Evolutionary conservation across 2,888 invertebrate genomes (phyloP).

Genomic region (Aphelenchoides bicaudatus): DNA sequence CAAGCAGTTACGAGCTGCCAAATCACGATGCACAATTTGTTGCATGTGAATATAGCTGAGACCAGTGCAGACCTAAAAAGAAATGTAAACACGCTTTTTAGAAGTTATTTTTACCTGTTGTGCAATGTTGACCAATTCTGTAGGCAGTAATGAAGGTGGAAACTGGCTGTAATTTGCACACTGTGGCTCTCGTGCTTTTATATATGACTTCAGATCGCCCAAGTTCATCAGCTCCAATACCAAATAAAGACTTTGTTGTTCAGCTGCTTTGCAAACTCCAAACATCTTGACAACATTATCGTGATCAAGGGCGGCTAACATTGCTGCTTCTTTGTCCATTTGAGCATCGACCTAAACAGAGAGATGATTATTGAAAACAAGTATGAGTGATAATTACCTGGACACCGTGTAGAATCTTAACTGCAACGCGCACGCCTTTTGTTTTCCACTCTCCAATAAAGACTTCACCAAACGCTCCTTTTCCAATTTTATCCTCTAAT

Average conservation of each 20-base stretch:
- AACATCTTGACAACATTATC: conserved; percentile 90
- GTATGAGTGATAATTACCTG: conserved; percentile 18
- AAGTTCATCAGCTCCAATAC: conserved; percentile 91
- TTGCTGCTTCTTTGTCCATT: conserved; percentile 73
- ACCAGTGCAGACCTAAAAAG: conserved; percentile 74
- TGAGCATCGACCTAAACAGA: conserved; percentile 62
- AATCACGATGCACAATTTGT: conserved; percentile 90
- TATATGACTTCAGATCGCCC: conserved; percentile 65
- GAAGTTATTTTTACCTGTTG: conserved; percentile 69
- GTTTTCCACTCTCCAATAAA: conserved; percentile 46
- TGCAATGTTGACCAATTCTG: conserved; percentile 44
- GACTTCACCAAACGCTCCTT: conserved; percentile 56
- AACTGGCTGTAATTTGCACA: conserved; percentile 47
- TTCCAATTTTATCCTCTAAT: conserved; percentile 52
- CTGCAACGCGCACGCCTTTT: conserved; percentile 31
- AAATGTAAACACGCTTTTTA: background rate
- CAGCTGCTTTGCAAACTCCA: conserved; percentile 82
- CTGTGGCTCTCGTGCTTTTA: conserved; percentile 41
- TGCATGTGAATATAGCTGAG: conserved; percentile 69
- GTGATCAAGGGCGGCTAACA: conserved; percentile 87
- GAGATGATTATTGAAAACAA: background rate
- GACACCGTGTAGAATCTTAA: conserved; percentile 38
- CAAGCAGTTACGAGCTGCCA: conserved; percentile 87
- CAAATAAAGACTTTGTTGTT: conserved; percentile 68
- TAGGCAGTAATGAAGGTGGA: conserved; percentile 71